phyloP scores from a whole-genome alignment of 2,113 vertebrate genomes.

The Ictalurus furcatus region DNA sequence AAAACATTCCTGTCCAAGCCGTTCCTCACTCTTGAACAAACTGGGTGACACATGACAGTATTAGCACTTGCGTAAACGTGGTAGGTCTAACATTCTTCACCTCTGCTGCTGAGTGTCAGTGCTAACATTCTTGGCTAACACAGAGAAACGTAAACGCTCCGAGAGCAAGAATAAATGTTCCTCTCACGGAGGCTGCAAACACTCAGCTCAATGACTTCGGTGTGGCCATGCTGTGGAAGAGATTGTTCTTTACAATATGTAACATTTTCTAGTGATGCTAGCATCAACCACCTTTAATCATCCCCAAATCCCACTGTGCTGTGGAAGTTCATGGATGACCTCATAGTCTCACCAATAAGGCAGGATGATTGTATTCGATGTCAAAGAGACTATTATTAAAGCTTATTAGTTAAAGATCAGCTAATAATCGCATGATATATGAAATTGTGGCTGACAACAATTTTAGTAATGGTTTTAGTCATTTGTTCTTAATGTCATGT shows the following conservation, averaged over 20 bases:
- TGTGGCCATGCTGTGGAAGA: not conserved
- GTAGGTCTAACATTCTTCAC: not conserved
- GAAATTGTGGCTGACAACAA: not conserved
- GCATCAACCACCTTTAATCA: not conserved
- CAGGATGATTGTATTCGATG: not conserved
- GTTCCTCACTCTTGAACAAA: conserved; percentile 4
- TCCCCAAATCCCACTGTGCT: not conserved
- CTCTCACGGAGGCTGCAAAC: not conserved
- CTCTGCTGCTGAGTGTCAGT: not conserved
- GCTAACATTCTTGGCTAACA: conserved; percentile 6
- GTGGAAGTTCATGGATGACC: not conserved
- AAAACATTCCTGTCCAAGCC: not conserved
- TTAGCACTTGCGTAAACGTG: not conserved
- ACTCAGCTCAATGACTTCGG: not conserved
- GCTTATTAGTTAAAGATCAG: not conserved
- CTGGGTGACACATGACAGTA: not conserved
- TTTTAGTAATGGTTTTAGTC: not conserved
- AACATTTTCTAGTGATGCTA: not conserved
- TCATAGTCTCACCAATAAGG: not conserved
- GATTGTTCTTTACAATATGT: not conserved
- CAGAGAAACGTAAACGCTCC: not conserved
- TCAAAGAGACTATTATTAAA: not conserved
- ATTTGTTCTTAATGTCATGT: not conserved
- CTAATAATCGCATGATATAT: not conserved
- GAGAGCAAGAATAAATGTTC: not conserved